phyloP scores from a whole-genome alignment of 2,113 vertebrate genomes.

The Semicossyphus pulcher region DNA sequence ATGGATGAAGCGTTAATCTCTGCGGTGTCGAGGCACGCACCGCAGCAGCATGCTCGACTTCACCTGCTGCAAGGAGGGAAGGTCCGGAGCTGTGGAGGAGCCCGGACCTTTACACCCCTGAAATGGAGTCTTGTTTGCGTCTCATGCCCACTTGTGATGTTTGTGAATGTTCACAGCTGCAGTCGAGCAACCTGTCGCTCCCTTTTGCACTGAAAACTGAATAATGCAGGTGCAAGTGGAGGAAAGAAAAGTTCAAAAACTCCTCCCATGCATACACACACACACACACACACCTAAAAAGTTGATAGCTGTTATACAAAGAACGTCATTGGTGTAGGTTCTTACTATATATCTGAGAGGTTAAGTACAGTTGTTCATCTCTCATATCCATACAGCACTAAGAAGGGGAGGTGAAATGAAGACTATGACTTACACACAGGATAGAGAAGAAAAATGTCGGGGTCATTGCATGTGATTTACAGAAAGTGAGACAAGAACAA shows the following conservation, averaged over 20 bases:
- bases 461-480: too few species aligned
- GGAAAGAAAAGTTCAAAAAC: background rate
- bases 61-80: conserved; percentile 15
- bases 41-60: conserved; percentile 24
- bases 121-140: conserved; percentile 22
- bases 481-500: too few species aligned
- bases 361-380: background rate
- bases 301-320: too few species aligned
- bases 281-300: background rate
- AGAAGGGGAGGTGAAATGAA: background rate
- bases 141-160: conserved; percentile 1
- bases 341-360: background rate
- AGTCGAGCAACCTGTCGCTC: background rate
- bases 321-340: too few species aligned
- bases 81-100: background rate
- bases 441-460: background rate
- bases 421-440: too few species aligned
- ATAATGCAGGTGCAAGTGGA: background rate
- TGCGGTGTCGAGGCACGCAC: conserved; percentile 31
- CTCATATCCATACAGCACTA: background rate
- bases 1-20: conserved; percentile 62
- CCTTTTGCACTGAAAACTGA: background rate
- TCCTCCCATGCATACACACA: background rate
- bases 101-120: conserved; percentile 3
- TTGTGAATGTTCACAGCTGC: conserved; percentile 17